Conservation (phyloP, 2,113 vertebrate genomes). For the Zapornia atra region DNA sequence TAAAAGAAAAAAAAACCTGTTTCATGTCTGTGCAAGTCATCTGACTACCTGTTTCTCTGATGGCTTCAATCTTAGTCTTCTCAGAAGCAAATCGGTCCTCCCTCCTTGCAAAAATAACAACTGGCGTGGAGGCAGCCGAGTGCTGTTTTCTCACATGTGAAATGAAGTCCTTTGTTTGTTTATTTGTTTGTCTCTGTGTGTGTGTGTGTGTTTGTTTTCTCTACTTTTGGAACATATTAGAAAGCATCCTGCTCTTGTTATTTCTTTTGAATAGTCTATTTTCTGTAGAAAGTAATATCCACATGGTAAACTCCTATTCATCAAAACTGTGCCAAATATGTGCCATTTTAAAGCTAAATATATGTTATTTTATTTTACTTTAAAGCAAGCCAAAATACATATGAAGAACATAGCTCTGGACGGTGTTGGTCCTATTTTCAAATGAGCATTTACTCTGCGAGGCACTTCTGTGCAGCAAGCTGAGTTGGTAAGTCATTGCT, state of each 20-base stretch:
- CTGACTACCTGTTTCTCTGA: not conserved
- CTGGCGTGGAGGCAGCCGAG: not conserved
- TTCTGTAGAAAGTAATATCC: conserved; percentile 60
- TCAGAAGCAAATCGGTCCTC: not conserved
- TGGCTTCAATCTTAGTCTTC: not conserved
- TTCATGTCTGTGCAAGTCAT: accelerated
- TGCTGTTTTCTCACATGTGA: not conserved
- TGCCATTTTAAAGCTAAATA: conserved; percentile 65
- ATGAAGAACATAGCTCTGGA: conserved; percentile 29
- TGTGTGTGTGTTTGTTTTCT: conserved; percentile 35
- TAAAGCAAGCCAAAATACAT: conserved; percentile 39
- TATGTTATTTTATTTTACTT: conserved; percentile 52
- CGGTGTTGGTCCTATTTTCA: conserved; percentile 20
- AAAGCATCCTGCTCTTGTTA: conserved; percentile 60
- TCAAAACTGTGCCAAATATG: conserved; percentile 44
- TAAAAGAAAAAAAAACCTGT: not conserved
- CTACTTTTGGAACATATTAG: conserved; percentile 63
- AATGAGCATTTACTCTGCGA: not conserved
- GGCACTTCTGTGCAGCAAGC: not conserved
- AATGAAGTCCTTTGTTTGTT: not conserved
- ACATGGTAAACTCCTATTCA: conserved; percentile 57
- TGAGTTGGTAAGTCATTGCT: not conserved
- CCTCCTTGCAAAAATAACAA: not conserved
- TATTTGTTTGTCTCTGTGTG: conserved; percentile 10
- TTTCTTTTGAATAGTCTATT: conserved; percentile 64